Base-by-base conservation (phyloP, 2,888 invertebrate genomes). In the Philonicus albiceps region DNA sequence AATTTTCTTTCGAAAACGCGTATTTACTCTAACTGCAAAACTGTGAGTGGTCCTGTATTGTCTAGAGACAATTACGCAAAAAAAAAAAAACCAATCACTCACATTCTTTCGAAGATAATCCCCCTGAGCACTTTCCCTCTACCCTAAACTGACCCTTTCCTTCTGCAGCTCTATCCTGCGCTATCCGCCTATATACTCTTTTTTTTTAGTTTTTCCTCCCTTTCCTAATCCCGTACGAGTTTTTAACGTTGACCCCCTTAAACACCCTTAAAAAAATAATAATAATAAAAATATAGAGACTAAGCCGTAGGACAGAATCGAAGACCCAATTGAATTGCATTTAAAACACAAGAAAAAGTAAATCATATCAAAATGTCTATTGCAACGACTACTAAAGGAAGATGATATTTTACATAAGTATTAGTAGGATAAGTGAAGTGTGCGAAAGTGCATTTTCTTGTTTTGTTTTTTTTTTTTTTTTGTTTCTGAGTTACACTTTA, bases 311-410 rank as follows among this genome's bases (percentile, higher is more conserved):
- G 64, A 64, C 53, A 75, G 5, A 30, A 31, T 53, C 22, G 43
- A 85, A 76, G 75, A 85, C 34, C 75, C 55, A 85, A 75, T 34
- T 55, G 73, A 76, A 55, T n/a, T 76, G 49, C 74, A 74, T 22
- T 81, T 72, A 84, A 87, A 55, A 85, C 76, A 64, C 88, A 64
- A 64, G 64, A 86, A 86, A 88, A 87, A 88, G 87, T 81, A 88
- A 89, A 89, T 88, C 89, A 89, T 89, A 89, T 89, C 89, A 89
- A 88, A 89, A 89, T 88, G 89, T 89, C 88, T 89, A 89, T 89
- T 89, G 88, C 89, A 89, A 89, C 89, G 89, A 89, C 88, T 88
- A 85, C 64, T 53, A 37, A 84, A 84, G 43, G 73, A 43, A 84
- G 73, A 40, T 73, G 43, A 73, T 84, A 84, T 84, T 84, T 84